These are phyloP conservation scores for Lithophane ornitopus DNA, from an alignment of 2,888 invertebrate species.

Conservation along the genomic window DNA sequence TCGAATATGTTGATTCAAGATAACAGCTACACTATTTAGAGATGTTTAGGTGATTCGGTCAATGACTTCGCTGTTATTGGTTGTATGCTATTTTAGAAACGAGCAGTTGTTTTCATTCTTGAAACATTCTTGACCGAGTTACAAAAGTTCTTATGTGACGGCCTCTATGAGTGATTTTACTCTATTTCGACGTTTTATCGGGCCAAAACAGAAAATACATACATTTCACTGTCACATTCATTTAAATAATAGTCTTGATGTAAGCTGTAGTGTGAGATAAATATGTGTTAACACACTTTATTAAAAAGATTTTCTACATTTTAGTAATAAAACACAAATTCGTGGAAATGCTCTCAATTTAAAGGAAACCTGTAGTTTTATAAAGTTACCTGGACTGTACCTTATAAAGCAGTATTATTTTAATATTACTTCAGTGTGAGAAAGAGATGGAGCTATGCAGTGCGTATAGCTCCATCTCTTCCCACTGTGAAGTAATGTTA, in stretches of 20 bases:
- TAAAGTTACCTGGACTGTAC: slow-evolving; percentile 6
- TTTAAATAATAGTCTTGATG: slow-evolving; percentile 45
- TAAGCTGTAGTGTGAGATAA: slow-evolving; percentile 27
- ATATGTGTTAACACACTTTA: slow-evolving; percentile 31
- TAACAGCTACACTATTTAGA: slow-evolving; percentile 54
- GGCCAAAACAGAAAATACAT: slow-evolving; percentile 29
- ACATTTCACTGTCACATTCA: slow-evolving; percentile 44
- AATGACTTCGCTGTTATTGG: slow-evolving; percentile 62
- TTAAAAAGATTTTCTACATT: slow-evolving; percentile 13
- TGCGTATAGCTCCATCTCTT: no score
- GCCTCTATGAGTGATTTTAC: slow-evolving; percentile 34
- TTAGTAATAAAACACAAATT: neutral
- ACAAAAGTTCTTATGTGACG: slow-evolving; percentile 37
- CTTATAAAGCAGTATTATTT: no score
- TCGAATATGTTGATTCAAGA: slow-evolving; percentile 63
- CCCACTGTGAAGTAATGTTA: no score
- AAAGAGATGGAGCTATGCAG: no score
- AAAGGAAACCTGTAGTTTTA: neutral
- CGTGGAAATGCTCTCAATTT: slow-evolving; percentile 18
- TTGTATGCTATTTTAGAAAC: slow-evolving; percentile 54
- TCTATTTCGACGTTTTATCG: slow-evolving; percentile 27
- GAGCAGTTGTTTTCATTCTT: slow-evolving; percentile 47
- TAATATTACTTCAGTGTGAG: no score
- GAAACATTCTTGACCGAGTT: slow-evolving; percentile 62
- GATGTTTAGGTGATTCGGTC: slow-evolving; percentile 60